Evolutionary conservation across 2,888 invertebrate genomes (phyloP), one percentile per base, ranked within the genome.

Genomic region (Lochmaea capreae): DNA sequence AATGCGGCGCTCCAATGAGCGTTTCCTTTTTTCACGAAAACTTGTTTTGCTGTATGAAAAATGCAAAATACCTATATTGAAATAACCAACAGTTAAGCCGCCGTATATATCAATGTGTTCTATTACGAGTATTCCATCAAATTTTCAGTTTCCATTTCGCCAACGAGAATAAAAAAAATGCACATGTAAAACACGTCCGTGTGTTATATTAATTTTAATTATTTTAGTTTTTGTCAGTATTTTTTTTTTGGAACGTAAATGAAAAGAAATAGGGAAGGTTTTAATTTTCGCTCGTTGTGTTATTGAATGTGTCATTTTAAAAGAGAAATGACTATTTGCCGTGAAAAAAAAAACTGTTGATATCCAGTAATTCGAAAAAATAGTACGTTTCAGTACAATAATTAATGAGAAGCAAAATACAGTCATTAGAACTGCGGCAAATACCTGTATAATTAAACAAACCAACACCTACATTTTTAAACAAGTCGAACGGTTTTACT

Each of bases 51-150:
- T 22, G 22, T 3, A 26, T 26, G 26, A 4, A 26, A 26, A 26
- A 26, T 26, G 26, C 26, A 26, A 4, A 26, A 26, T 26, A 26
- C 26, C 26, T 43, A 3, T 43, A 12, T 11, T 43, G 10, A 43
- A 8, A 43, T 43, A 43, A 43, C 43, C 3, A 1, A 43, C 43
- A 11, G 43, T 43, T 43, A 12, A 1, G 9, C 12, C 43, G 12
- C 9, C 10, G 43, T 43, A 3, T 43, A 11, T 43, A 52, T 52
- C 16, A 16, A 59, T 26, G 6, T 33, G 59, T 59, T 26, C 59
- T 59, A 39, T 59, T 70, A n/a, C n/a, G n/a, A n/a, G n/a, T n/a
- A 70, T 70, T 70, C 57, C 69, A 70, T 70, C 54, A 54, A 59
- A 39, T 52, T 70, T 70, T 70, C 49, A 58, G 33, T 62, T 52